These are phyloP conservation scores for Drosophila leonis DNA, from an alignment of 2,888 invertebrate genomes.

Conservation along the genomic window DNA sequence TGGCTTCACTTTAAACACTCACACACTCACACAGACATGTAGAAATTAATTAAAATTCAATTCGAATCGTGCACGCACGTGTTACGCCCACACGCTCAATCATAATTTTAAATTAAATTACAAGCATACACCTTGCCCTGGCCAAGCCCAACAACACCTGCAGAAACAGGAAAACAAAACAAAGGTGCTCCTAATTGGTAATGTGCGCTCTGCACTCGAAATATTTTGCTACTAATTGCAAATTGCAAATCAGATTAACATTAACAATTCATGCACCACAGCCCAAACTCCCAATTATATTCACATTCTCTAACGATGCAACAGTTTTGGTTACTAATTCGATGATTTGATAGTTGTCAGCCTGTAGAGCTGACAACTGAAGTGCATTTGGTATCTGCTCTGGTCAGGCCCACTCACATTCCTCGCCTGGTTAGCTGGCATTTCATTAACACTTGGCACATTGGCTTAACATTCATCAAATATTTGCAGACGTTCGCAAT, in stretches of 20 bases:
- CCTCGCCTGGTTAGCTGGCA: slow-evolving; percentile 1
- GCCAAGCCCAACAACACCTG: not conserved
- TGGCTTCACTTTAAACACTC: not conserved
- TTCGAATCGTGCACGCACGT: slow-evolving; percentile 53
- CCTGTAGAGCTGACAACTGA: not conserved
- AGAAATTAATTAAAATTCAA: slow-evolving; percentile 64
- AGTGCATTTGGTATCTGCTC: not conserved
- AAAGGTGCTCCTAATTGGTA: slow-evolving; percentile 35
- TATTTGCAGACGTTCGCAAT: slow-evolving; percentile 41
- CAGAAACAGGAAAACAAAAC: slow-evolving; percentile 1
- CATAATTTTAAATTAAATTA: slow-evolving; percentile 62
- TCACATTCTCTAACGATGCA: slow-evolving; percentile 7
- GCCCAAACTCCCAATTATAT: not conserved
- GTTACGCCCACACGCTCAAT: slow-evolving; percentile 39
- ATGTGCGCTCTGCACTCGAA: slow-evolving; percentile 3
- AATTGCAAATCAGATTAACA: slow-evolving; percentile 51
- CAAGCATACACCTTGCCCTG: not conserved
- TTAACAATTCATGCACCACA: slow-evolving; percentile 29
- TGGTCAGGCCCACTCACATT: not conserved
- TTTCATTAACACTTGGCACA: slow-evolving; percentile 46
- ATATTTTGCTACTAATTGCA: slow-evolving; percentile 53
- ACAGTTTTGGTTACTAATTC: slow-evolving; percentile 7
- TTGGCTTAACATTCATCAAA: slow-evolving; percentile 30
- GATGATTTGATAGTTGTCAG: not conserved
- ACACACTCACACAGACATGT: slow-evolving; percentile 4